Evolutionary conservation across 2,888 invertebrate species (phyloP).

Genomic region (Microplitis deprimator): DNA sequence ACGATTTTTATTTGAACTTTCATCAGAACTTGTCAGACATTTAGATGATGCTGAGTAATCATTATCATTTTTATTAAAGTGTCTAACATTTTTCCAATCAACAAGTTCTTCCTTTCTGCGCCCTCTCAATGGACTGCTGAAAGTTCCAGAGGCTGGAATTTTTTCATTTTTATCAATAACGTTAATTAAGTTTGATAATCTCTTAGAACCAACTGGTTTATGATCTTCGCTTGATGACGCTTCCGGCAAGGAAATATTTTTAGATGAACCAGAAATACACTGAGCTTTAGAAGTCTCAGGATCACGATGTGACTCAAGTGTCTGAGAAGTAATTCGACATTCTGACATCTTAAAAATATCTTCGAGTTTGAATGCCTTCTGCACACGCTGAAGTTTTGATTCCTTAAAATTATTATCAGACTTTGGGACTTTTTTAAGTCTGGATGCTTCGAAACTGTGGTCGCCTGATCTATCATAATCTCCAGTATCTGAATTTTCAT

Average conservation of each 20-base stretch:
- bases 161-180: neutral
- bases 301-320: neutral
- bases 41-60: neutral
- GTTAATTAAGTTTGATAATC: neutral
- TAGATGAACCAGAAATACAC: neutral
- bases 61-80: neutral
- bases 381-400: neutral
- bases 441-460: neutral
- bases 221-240: neutral
- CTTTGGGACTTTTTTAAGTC: neutral
- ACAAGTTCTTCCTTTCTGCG: conserved; percentile 25
- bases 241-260: neutral
- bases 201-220: neutral
- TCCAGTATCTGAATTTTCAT: neutral
- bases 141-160: conserved; percentile 10
- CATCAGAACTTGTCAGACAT: neutral
- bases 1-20: neutral
- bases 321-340: neutral
- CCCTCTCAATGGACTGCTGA: conserved; percentile 14
- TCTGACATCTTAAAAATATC: neutral
- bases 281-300: neutral
- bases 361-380: neutral
- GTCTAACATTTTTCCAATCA: conserved; percentile 27
- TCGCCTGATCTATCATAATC: neutral
- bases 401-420: neutral